Evolutionary conservation across 1,140 invertebrate genomes (phyloP).

Genomic region (Zaprionus davidi): DNA sequence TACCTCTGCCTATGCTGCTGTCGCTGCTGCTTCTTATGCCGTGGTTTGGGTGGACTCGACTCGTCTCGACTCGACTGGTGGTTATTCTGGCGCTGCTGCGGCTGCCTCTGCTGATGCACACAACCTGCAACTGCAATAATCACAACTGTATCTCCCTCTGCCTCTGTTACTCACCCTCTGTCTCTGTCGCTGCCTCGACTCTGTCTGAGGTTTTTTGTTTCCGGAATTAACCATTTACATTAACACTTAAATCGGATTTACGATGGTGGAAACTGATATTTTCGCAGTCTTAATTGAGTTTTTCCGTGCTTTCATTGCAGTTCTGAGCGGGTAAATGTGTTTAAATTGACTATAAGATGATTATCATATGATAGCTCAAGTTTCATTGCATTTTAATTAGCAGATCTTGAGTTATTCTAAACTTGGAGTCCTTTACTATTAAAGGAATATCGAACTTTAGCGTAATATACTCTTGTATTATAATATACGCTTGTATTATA

Average conservation of each 20-base stretch:
- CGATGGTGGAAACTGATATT: neutral
- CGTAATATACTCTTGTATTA: no score
- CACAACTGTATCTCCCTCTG: conserved; percentile 3
- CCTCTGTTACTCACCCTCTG: neutral
- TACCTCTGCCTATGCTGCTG: conserved; percentile 1
- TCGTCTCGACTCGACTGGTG: conserved; percentile 7
- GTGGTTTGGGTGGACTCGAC: conserved; percentile 11
- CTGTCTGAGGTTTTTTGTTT: neutral
- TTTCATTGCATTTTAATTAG: neutral
- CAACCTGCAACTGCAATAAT: conserved; percentile 27
- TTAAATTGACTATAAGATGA: neutral
- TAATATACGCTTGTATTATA: no score
- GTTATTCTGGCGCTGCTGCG: conserved; percentile 13
- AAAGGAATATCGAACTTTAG: no score
- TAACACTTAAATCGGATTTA: conserved; percentile 4
- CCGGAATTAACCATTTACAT: conserved; percentile 10
- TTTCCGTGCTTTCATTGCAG: neutral
- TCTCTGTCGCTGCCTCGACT: neutral
- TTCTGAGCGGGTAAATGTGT: neutral
- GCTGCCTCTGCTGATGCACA: conserved; percentile 12
- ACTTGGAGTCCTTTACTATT: no score
- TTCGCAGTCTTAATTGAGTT: conserved; percentile 3
- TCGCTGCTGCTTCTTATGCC: neutral
- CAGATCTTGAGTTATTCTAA: neutral
- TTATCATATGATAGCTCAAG: neutral